These are phyloP conservation scores for Pheucticus melanocephalus DNA, from an alignment of 2,113 vertebrate species.

Conservation along the genomic window DNA sequence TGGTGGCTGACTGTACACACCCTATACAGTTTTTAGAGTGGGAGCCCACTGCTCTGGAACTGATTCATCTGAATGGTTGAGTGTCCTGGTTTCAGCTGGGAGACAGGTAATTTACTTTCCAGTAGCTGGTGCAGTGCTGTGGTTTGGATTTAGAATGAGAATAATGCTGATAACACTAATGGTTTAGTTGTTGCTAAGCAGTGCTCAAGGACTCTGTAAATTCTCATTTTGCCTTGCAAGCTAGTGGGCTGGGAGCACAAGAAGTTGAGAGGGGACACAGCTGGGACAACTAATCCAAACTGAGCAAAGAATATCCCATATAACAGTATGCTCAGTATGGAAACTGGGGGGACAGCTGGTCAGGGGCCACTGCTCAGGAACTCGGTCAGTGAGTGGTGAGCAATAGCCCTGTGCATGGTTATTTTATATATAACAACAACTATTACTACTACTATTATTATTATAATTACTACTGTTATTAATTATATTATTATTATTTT, in stretches of 20 bases:
- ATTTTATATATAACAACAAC: neutral
- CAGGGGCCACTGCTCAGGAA: neutral
- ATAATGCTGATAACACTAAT: neutral
- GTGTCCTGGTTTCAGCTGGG: neutral
- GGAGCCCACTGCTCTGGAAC: neutral
- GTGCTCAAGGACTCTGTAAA: neutral
- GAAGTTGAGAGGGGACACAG: neutral
- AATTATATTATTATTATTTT: neutral
- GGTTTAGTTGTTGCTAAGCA: neutral
- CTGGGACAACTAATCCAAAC: neutral
- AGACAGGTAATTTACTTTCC: neutral
- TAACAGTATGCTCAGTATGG: neutral
- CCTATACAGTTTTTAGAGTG: neutral
- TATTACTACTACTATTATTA: fast-evolving
- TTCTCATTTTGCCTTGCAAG: neutral
- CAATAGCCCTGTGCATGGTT: neutral
- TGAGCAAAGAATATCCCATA: neutral
- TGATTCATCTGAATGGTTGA: neutral
- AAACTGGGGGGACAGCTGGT: neutral
- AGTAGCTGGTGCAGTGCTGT: neutral
- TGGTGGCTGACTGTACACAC: neutral
- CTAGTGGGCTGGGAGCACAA: neutral
- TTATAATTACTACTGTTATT: neutral
- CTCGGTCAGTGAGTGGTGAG: neutral
- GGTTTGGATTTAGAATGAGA: neutral